These are phyloP conservation scores for Neocloeon triangulifer DNA, from an alignment of 1,140 invertebrate species.

Conservation along the genomic window DNA sequence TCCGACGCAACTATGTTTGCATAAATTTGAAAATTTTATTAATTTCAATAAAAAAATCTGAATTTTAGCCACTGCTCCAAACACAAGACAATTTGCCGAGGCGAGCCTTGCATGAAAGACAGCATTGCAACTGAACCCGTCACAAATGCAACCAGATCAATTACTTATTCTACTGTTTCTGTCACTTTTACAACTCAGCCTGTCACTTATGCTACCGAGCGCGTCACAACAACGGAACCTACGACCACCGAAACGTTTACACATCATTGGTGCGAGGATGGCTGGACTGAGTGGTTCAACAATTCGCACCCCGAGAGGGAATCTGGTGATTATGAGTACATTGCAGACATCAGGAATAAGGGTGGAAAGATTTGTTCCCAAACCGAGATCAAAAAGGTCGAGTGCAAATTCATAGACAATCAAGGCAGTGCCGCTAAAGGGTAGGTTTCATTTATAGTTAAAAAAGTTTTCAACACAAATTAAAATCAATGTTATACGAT, in stretches of 20 bases:
- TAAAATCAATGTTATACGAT: background rate
- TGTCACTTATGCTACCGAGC: conserved; percentile 23
- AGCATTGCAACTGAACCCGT: too few species aligned
- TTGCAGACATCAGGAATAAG: conserved; percentile 10
- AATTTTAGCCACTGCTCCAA: conserved; percentile 41
- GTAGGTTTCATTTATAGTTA: background rate
- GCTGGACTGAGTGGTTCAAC: conserved; percentile 19
- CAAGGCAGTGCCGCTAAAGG: conserved; percentile 1
- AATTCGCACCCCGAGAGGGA: conserved; percentile 11
- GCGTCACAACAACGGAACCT: conserved; percentile 8
- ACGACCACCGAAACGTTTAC: conserved; percentile 11
- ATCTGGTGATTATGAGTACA: conserved; percentile 15
- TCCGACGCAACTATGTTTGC: too few species aligned
- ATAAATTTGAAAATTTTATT: too few species aligned
- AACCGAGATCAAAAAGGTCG: conserved; percentile 11
- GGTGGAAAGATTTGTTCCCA: conserved; percentile 9
- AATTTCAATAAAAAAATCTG: too few species aligned
- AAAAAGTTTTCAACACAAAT: background rate
- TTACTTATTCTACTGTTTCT: too few species aligned
- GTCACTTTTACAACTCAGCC: too few species aligned
- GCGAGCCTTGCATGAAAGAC: conserved; percentile 24
- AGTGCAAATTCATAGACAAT: conserved; percentile 10
- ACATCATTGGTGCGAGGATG: conserved; percentile 11
- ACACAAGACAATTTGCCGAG: conserved; percentile 39
- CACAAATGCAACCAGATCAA: too few species aligned